Conservation (phyloP, 2,888 invertebrate species). For the Steinernema hermaphroditum region DNA sequence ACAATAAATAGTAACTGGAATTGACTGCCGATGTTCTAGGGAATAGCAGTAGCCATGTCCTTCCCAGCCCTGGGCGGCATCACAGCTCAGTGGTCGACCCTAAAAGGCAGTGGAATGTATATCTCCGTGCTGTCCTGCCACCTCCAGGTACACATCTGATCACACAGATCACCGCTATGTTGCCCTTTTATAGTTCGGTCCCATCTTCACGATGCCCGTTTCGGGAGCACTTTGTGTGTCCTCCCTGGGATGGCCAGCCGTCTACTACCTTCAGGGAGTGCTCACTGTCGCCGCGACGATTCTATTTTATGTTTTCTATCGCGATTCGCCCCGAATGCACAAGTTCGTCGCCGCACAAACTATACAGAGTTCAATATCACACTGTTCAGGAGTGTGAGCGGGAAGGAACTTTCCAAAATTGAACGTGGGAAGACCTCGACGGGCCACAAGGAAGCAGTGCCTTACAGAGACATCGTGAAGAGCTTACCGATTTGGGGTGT, state of each 20-base stretch:
- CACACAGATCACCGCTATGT: not conserved
- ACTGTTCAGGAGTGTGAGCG: not conserved
- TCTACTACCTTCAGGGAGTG: conserved; percentile 46
- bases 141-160: conserved; percentile 33
- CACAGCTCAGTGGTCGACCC: conserved; percentile 41
- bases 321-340: conserved; percentile 36
- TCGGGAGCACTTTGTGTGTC: conserved; percentile 43
- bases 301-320: conserved; percentile 32
- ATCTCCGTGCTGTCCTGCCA: conserved; percentile 44
- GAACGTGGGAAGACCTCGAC: conserved; percentile 19
- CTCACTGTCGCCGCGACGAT: conserved; percentile 40
- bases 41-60: conserved; percentile 32
- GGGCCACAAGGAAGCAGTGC: not conserved
- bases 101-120: conserved; percentile 38
- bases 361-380: no score
- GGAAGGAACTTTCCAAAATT: conserved; percentile 33
- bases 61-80: conserved; percentile 39
- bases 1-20: not conserved
- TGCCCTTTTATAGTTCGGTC: conserved; percentile 15
- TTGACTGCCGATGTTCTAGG: not conserved
- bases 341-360: not conserved
- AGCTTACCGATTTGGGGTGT: not conserved
- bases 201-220: conserved; percentile 42
- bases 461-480: not conserved
- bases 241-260: conserved; percentile 43